Evolutionary conservation across 2,113 vertebrate genomes (phyloP), one percentile per base, ranked within the genome.

Genomic region (Leptobrachium ailaonicum): DNA sequence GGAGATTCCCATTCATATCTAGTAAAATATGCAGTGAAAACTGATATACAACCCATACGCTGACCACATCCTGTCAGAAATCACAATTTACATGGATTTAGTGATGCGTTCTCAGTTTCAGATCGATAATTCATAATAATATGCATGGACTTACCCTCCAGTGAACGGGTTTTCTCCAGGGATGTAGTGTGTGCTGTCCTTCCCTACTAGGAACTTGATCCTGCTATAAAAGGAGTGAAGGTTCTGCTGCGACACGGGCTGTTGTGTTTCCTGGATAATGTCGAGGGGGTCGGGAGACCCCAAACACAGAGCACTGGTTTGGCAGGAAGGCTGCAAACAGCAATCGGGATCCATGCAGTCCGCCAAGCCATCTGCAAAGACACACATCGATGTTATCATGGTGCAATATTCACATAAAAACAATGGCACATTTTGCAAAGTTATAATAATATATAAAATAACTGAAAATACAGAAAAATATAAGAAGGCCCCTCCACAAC

Each of bases 291-390:
- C 95, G 0, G 97, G 96, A 3, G 97, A 98, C 58, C 98, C 97
- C 87, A 96, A 89, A 86, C 98, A 99, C 79, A 99, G 92, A 0
- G 93, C 82, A 2, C 90, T 98, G 85, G 91, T 53, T n/a, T 97
- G 96, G 86, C 98, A 99, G 53, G 94, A 90, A 0, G 95, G 90
- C 89, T 99, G 97, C 63, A 99, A 89, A 88, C 98, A 99, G 92
- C 98, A 99, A 89, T 99, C 98, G 1, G 98, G 98, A 88, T 99
- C 98, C 97, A 98, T 96, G 90, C 98, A 99, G 88, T 99, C 98
- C 82, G 95, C 90, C 85, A 99, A 87, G 70, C 96, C 96, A 85
- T 99, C 98, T 99, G 91, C 74, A 85, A 62, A 53, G 67, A 47
- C 20, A 69, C n/a, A 73, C 47, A 32, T 32, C 8, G 47, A 4